Evolutionary conservation across 2,113 vertebrate species (phyloP).

Genomic region (Misgurnus anguillicaudatus): DNA sequence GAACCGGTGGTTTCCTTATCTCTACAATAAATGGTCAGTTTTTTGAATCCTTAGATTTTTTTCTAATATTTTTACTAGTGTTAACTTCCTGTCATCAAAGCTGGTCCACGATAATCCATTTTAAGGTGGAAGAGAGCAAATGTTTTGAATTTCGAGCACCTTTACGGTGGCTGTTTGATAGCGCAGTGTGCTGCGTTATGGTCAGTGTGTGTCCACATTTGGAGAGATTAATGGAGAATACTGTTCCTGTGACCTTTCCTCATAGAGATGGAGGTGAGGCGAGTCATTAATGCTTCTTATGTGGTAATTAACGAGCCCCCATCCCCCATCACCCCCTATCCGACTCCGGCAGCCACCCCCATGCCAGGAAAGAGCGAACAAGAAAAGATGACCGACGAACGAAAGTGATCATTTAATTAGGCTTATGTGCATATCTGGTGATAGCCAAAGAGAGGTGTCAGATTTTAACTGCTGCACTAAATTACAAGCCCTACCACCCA

Average conservation of each 20-base stretch:
- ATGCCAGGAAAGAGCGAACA: neutral
- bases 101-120: constrained; percentile 25
- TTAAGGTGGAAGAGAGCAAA: constrained; percentile 55
- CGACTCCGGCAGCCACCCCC: constrained; percentile 27
- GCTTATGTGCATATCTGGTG: constrained; percentile 86
- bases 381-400: constrained; percentile 81
- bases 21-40: constrained; percentile 8
- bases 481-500: constrained; percentile 72
- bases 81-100: constrained; percentile 18
- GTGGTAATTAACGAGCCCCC: constrained; percentile 87
- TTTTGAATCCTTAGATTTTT: neutral
- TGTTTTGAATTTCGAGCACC: constrained; percentile 57
- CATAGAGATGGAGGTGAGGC: constrained; percentile 93
- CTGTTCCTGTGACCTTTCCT: constrained; percentile 93
- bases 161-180: constrained; percentile 44
- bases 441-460: constrained; percentile 89
- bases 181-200: constrained; percentile 5
- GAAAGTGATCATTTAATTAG: constrained; percentile 95
- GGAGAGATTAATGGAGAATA: constrained; percentile 92
- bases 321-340: constrained; percentile 35
- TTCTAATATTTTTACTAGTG: neutral
- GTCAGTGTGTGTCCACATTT: constrained; percentile 82
- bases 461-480: constrained; percentile 91
- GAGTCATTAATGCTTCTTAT: constrained; percentile 96
- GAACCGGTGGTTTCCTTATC: neutral